Percentiles rank a stretch among this genome's conserved stretches.
These are phyloP conservation scores for Charanyca ferruginea DNA, from an alignment of 2,888 invertebrate species.

Conservation along the genomic window DNA sequence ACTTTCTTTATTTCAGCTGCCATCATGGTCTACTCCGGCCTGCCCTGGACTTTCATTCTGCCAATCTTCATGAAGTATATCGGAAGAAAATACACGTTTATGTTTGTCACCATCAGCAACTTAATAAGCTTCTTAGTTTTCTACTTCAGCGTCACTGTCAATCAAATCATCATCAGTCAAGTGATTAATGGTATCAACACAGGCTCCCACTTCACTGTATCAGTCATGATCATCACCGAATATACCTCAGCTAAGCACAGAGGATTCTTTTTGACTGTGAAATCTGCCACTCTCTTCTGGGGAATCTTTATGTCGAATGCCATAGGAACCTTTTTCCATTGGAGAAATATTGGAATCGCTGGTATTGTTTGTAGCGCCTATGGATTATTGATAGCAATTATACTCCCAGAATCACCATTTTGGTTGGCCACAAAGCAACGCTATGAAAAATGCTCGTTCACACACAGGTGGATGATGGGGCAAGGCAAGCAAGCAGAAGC, in stretches of 20 bases:
- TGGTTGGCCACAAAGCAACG: conserved; percentile 59
- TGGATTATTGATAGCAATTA: conserved; percentile 49
- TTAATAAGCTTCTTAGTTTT: conserved; percentile 52
- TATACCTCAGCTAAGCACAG: conserved; percentile 53
- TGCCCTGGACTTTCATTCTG: conserved; percentile 53
- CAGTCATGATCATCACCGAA: conserved; percentile 45
- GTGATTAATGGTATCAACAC: conserved; percentile 44
- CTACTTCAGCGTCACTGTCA: conserved; percentile 57
- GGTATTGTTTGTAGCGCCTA: conserved; percentile 60
- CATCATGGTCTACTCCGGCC: conserved; percentile 46
- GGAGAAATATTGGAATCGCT: conserved; percentile 66
- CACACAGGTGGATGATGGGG: conserved; percentile 65
- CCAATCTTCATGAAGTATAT: conserved; percentile 44
- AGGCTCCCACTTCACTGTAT: conserved; percentile 48
- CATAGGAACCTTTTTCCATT: conserved; percentile 70
- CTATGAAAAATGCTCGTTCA: conserved; percentile 39
- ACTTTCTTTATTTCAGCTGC: conserved; percentile 49
- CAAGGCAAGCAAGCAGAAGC: conserved; percentile 42
- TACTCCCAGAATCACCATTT: conserved; percentile 72
- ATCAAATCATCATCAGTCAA: conserved; percentile 61
- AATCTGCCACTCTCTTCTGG: conserved; percentile 61
- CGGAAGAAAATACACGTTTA: conserved; percentile 51
- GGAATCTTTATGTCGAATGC: conserved; percentile 63
- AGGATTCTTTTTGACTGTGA: conserved; percentile 65
- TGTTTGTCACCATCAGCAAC: conserved; percentile 41